Conservation (phyloP, 2,113 vertebrate species). For the Melanostigma gelatinosum region DNA sequence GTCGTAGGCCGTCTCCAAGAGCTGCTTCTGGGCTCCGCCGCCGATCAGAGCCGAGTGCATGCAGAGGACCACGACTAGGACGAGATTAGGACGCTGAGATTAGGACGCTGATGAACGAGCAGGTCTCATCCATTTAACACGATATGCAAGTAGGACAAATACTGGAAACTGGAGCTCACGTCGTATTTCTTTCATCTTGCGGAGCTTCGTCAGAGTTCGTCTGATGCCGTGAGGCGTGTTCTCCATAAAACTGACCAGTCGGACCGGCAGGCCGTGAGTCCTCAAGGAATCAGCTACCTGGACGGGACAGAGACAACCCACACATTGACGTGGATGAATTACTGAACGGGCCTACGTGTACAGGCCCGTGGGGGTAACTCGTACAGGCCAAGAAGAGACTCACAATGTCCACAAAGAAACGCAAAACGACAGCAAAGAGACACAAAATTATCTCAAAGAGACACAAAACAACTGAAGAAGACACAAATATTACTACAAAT, state of each 20-base stretch:
- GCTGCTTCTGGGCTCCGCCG: constrained; percentile 75
- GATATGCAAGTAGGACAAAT: background rate
- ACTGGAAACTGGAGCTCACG: constrained; percentile 45
- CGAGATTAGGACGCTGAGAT: background rate
- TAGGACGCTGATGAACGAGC: background rate
- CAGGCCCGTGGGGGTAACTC: background rate
- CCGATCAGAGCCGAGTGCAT: constrained; percentile 87
- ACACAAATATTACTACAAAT: no score
- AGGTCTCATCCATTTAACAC: background rate
- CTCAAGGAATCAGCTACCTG: constrained; percentile 81
- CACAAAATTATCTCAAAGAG: background rate
- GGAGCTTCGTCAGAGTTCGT: constrained; percentile 77
- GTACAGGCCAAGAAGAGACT: background rate
- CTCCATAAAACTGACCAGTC: constrained; percentile 76
- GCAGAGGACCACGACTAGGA: constrained; percentile 84
- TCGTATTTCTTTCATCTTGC: constrained; percentile 75
- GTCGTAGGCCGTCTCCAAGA: constrained; percentile 83
- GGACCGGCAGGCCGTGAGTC: constrained; percentile 80
- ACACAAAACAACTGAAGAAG: no score
- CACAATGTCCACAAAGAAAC: background rate
- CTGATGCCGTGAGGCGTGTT: constrained; percentile 76
- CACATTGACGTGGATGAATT: background rate
- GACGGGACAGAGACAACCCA: background rate
- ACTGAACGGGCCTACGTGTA: background rate
- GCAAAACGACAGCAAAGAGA: background rate